phyloP scores from a whole-genome alignment of 23 tunicate genomes.

The Trididemnum miniatum region DNA sequence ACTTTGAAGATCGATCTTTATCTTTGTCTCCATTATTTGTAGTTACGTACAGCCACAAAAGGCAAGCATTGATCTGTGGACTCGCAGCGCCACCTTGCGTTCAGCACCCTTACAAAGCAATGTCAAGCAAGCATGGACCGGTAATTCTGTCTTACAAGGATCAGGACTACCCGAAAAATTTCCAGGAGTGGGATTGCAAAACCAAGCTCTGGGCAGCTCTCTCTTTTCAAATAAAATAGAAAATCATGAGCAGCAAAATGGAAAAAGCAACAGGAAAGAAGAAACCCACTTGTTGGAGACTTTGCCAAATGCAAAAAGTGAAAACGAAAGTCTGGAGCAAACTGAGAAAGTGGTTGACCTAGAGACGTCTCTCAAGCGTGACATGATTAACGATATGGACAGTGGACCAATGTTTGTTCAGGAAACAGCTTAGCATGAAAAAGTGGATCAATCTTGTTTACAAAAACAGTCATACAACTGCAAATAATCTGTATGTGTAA shows the following conservation, averaged over 20 bases:
- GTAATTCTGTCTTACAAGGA: conserved; percentile 38
- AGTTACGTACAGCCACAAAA: conserved; percentile 87
- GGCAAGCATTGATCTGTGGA: conserved; percentile 71
- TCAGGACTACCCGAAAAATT: conserved; percentile 52
- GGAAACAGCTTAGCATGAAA: no score
- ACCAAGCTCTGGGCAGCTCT: conserved; percentile 20
- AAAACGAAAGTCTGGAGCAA: background rate
- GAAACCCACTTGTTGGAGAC: no score
- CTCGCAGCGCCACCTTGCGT: conserved; percentile 61
- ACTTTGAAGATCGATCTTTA: no score
- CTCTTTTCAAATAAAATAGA: background rate
- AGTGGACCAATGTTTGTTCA: no score
- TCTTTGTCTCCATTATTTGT: no score
- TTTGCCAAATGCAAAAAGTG: background rate
- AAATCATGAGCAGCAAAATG: background rate
- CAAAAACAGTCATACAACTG: no score
- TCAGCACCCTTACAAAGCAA: conserved; percentile 1
- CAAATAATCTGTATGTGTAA: no score
- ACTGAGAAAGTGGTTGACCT: background rate
- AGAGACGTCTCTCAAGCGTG: no score
- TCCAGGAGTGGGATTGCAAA: conserved; percentile 47
- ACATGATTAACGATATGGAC: no score
- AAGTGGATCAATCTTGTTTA: no score
- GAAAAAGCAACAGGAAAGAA: no score
- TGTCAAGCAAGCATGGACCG: conserved; percentile 61